Evolutionary conservation across 2,888 invertebrate species (phyloP), one percentile per base, ranked within the genome.

Genomic region (Boloria selene): DNA sequence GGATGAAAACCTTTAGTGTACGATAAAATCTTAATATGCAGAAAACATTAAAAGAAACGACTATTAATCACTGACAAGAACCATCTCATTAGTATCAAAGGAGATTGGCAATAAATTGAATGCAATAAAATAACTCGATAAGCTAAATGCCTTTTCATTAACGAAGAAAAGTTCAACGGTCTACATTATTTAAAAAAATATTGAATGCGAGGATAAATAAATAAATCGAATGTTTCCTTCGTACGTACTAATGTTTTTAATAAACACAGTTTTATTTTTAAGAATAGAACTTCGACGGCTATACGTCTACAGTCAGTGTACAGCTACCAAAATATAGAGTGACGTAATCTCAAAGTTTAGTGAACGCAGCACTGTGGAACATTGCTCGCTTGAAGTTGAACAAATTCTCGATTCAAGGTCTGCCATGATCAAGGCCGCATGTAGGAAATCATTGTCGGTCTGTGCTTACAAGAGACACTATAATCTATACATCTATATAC

Each of bases 271-370:
- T 66, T 68, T 81, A 84, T 77, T 81, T 79, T 74, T 79, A 83
- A 83, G 80, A 81, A 74, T 82, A 79, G 83, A 85, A 85, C 83
- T 83, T 80, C 78, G 72, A 73, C 70, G 68, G 83, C 82, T 83
- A 83, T 85, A 85, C 83, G 85, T 86, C 83, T 81, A 78, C 38
- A 80, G 78, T 76, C 74, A n/a, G 52, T 56, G 49, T 69, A 64
- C 61, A 38, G 31, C 77, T 76, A 80, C 81, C 78, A 81, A 87
- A 87, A 87, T 83, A 86, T 70, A 75, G 75, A 80, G 79, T 90
- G 89, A 90, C 87, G 89, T 86, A 90, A 90, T 83, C 75, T 72
- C 79, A 88, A 86, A 90, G 90, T 90, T 89, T 90, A 90, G 88
- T 90, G 90, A 91, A 90, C 91, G 90, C 81, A 70, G 81, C 76